phyloP scores from a whole-genome alignment of 1,140 invertebrate species.

The Ceratina japonica region DNA sequence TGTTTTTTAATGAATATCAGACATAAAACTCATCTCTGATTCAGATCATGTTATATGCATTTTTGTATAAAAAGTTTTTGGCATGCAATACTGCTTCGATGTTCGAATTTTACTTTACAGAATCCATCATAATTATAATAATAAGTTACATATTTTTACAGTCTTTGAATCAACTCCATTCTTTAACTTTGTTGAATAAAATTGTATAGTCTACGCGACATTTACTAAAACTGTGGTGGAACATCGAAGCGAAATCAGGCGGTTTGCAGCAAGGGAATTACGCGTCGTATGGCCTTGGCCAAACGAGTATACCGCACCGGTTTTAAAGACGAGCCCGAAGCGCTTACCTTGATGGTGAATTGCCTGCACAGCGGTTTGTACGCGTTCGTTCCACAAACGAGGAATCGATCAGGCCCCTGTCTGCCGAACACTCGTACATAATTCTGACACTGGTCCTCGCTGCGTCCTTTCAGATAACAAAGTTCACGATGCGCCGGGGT shows the following conservation, averaged over 20 bases:
- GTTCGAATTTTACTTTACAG: not conserved
- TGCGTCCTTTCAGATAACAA: conserved; percentile 93
- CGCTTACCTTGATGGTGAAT: conserved; percentile 83
- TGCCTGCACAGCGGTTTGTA: conserved; percentile 95
- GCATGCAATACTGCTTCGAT: not conserved
- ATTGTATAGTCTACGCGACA: too few relatives aligned
- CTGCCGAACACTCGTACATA: conserved; percentile 93
- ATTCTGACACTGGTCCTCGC: conserved; percentile 95
- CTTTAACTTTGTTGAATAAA: too few relatives aligned
- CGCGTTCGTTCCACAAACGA: conserved; percentile 98
- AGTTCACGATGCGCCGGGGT: conserved; percentile 89
- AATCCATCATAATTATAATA: too few relatives aligned
- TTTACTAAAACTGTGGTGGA: not conserved
- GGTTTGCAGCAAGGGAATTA: not conserved
- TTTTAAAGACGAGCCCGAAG: not conserved
- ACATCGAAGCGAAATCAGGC: not conserved
- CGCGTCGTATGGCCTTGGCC: conserved; percentile 17
- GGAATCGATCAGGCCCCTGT: conserved; percentile 85
- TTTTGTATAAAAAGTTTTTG: not conserved
- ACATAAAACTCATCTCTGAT: not conserved
- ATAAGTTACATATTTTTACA: too few relatives aligned
- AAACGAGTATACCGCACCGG: not conserved
- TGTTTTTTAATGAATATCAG: too few relatives aligned
- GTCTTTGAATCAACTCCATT: too few relatives aligned
- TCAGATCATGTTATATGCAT: not conserved